These are phyloP conservation scores for Indri indri DNA, from an alignment of 2,113 vertebrate genomes.

Conservation along the genomic window DNA sequence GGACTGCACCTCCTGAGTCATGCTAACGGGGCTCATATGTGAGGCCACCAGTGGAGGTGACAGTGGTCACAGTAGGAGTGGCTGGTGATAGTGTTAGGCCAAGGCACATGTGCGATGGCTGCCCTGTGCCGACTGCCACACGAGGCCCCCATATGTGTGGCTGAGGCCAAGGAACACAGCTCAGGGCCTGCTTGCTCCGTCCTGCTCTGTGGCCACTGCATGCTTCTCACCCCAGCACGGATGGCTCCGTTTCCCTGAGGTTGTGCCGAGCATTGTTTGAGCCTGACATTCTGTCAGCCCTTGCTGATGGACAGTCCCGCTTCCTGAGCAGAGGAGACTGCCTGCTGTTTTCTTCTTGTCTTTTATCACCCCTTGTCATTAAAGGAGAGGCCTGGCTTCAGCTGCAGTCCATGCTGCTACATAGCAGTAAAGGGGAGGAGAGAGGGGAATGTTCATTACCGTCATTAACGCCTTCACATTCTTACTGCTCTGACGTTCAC, in stretches of 20 bases:
- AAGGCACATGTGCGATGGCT: background rate
- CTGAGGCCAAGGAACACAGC: background rate
- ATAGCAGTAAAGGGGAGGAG: constrained; percentile 71
- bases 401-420: constrained; percentile 80
- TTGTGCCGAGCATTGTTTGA: constrained; percentile 77
- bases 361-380: constrained; percentile 85
- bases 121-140: background rate
- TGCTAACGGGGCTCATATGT: background rate
- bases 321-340: constrained; percentile 88
- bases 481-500: constrained; percentile 67
- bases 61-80: background rate
- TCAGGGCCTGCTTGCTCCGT: constrained; percentile 41
- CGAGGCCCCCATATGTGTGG: background rate
- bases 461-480: constrained; percentile 53
- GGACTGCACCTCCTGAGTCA: background rate
- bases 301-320: constrained; percentile 81
- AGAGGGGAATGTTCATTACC: constrained; percentile 40
- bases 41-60: background rate
- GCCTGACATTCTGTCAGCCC: constrained; percentile 75
- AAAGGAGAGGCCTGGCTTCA: constrained; percentile 80
- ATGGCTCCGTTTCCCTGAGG: constrained; percentile 80
- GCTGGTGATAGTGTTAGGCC: background rate
- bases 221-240: constrained; percentile 26
- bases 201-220: background rate
- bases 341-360: constrained; percentile 83